Base-by-base conservation (phyloP, 2,113 vertebrate genomes). In the Eleginops maclovinus region DNA sequence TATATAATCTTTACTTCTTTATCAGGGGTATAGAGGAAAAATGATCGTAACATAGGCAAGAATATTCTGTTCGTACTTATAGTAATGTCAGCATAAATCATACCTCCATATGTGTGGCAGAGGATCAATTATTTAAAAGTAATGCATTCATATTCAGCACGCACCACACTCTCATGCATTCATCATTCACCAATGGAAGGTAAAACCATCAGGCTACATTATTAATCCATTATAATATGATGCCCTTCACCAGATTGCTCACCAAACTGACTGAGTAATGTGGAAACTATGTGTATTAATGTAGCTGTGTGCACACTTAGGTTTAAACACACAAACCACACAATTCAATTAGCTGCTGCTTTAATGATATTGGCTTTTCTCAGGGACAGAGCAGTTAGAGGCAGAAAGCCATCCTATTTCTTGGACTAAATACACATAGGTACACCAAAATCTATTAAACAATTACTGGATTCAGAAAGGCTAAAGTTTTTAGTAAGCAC, bases 81-180 rank as follows among this genome's bases (percentile, higher is more conserved):
- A 56, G 24, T 66, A 22, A 74, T 44, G 44, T 70, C 28, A 72
- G 58, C 17, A 53, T 19, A 55, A 58, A 55, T 63, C 53, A 28
- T 61, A 36, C 8, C 31, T 36, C 31, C 17, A 72, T 31, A 70
- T 75, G 75, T 72, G 59, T 78, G 71, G 46, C 55, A 75, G 44
- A 47, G 41, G 28, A 87, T 90, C 21, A 66, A 88, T 86, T 87
- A 89, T 89, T 87, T 54, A 86, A 60, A 84, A 55, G 50, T 31
- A 66, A 74, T 72, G 60, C 50, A 77, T 93, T 89, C 59, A 83
- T 85, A 83, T 83, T 88, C 84, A 65, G 60, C 56, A 36, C 65
- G 75, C 50, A 31, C n/a, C 78, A 59, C 40, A 65, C 66, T 60
- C 50, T 72, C 36, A 62, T 70, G 15, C 68, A 46, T 68, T 79